Evolutionary conservation across 2,797 vertebrate genomes (phyloP).

Genomic region (Dendrocincla tyrannina): DNA sequence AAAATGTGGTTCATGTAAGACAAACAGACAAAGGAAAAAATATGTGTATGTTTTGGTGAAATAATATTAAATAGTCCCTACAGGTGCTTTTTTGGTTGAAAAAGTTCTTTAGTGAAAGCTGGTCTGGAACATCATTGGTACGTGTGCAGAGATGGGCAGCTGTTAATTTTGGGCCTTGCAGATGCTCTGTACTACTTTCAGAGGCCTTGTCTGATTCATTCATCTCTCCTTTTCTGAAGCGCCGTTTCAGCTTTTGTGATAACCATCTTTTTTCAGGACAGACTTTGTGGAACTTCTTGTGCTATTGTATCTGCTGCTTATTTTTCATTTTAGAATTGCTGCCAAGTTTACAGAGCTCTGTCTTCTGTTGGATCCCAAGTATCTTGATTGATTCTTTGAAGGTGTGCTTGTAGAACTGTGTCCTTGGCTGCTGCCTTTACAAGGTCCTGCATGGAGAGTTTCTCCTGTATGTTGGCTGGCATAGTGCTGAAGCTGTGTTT

Average conservation of each 20-base stretch:
- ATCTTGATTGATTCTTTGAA: not conserved
- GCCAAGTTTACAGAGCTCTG: not conserved
- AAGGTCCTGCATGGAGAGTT: not conserved
- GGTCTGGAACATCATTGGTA: not conserved
- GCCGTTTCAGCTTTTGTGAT: not conserved
- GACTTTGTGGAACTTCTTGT: not conserved
- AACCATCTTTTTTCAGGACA: not conserved
- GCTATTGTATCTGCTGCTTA: not conserved
- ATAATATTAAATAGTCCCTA: not conserved
- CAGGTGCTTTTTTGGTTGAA: not conserved
- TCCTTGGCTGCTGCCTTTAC: not conserved
- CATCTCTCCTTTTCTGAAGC: not conserved
- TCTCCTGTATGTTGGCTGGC: not conserved
- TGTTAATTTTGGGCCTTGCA: not conserved
- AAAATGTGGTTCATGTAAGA: not conserved
- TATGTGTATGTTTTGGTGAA: not conserved
- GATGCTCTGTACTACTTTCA: not conserved
- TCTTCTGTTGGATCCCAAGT: not conserved
- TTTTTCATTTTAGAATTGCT: not conserved
- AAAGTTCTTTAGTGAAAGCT: not conserved
- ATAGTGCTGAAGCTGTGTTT: not conserved
- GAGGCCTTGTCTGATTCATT: not conserved
- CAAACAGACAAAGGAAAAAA: not conserved
- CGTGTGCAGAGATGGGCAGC: not conserved
- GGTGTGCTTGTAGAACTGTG: not conserved